phyloP scores from a whole-genome alignment of 2,888 invertebrate species.

The Zeuzera pyrina region DNA sequence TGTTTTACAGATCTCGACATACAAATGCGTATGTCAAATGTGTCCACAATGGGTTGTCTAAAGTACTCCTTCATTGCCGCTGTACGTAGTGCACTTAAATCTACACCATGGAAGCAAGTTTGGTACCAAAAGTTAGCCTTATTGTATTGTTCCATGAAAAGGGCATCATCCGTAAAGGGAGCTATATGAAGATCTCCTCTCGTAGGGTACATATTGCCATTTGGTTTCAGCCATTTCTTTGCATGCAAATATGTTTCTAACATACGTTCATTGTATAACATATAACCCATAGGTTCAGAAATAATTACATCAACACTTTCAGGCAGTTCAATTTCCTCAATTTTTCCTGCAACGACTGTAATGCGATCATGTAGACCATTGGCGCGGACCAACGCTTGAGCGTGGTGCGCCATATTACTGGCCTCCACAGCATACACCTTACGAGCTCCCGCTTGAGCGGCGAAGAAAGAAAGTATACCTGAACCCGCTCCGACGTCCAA shows the following conservation, averaged over 20 bases:
- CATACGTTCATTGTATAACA: conserved; percentile 99
- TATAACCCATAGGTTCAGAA: conserved; percentile 99
- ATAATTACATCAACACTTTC: conserved; percentile 97
- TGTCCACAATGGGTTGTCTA: conserved; percentile 97
- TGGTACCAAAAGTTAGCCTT: conserved; percentile 99
- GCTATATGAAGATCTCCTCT: conserved; percentile 97
- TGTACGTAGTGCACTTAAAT: conserved; percentile 91
- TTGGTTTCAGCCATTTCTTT: conserved; percentile 95
- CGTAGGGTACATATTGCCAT: conserved; percentile 97
- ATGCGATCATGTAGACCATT: conserved; percentile 93
- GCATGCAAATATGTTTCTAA: conserved; percentile 98
- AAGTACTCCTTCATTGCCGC: conserved; percentile 98
- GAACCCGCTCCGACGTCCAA: conserved; percentile 99
- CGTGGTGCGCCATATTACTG: conserved; percentile 98
- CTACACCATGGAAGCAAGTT: conserved; percentile 97
- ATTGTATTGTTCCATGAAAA: conserved; percentile 98
- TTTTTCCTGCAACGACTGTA: conserved; percentile 95
- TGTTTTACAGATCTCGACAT: conserved; percentile 95
- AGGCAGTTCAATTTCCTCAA: conserved; percentile 97
- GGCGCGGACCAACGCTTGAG: conserved; percentile 89
- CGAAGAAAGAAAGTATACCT: conserved; percentile 98
- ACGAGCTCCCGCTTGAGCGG: conserved; percentile 96
- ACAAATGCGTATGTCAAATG: conserved; percentile 97
- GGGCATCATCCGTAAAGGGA: conserved; percentile 97
- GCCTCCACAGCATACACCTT: conserved; percentile 99